Evolutionary conservation across 2,888 invertebrate genomes (phyloP), one percentile per base, ranked within the genome.

Genomic region (Drosophila suboccidentalis): DNA sequence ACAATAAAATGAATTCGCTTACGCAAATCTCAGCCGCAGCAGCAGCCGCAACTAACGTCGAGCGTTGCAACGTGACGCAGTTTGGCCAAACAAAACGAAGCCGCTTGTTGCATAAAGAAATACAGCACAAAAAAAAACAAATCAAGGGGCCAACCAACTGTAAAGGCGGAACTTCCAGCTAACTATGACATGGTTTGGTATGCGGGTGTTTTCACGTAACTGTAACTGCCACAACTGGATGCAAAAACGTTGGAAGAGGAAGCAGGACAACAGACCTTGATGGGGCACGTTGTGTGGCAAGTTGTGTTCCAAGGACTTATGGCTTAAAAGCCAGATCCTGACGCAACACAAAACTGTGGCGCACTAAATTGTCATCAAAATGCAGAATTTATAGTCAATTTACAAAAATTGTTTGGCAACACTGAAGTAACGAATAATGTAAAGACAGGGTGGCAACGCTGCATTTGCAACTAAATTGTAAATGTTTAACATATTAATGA

Each of bases 1-100:
- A 77, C 84, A 84, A 90, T 68, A 50, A 61, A 76, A 70, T 70
- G 63, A 90, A 82, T 85, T 88, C 70, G 89, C 87, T 90, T 84
- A 90, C 84, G 90, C 84, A 90, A 90, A 84, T 88, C 71, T 71
- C 75, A 64, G 84, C 66, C 39, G 73, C 55, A 19, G 19, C 19
- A 43, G 79, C 53, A n/a, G 58, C 60, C 6, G 51, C 53, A 39
- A 34, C 67, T 39, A 74, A 43, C 78, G 66, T 67, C 80, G 71
- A 71, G 69, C 61, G 59, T 76, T 84, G 89, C 83, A 90, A 83
- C 90, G 83, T 84, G 83, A 84, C 90, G 83, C 89, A 88, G 90
- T 76, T 86, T 70, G 72, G 72, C 81, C 90, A 77, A 83, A 89
- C 71, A 83, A 87, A 88, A 76, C 63, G 87, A 76, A 71, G 62